Evolutionary conservation across 2,888 invertebrate species (phyloP), one percentile per base, ranked within the genome.

Genomic region (Drosophila affinis): DNA sequence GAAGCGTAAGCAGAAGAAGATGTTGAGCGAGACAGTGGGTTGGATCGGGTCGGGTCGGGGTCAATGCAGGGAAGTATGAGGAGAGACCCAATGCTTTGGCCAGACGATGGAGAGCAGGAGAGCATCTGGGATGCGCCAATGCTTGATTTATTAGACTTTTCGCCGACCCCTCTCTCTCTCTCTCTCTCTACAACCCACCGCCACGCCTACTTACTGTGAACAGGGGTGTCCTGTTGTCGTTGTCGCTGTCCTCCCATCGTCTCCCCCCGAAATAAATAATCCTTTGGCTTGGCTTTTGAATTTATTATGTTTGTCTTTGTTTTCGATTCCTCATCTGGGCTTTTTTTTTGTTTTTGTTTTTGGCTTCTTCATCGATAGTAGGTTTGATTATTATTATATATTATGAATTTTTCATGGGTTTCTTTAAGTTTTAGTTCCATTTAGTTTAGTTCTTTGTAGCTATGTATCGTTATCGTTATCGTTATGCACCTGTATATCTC

Each of bases 251-350:
- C 39, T 7, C 7, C 7, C 6, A 12, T 4, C n/a, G 39, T 14
- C 14, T 14, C 7, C 39, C 39, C 39, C 14, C 45, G 48, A 77
- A 73, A 78, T 75, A 76, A 74, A 67, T 56, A 72, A 81, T 84
- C 62, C 70, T 67, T 79, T 87, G 74, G 62, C 78, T 87, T 81
- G 87, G 85, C 87, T 87, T 82, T 87, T 82, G 82, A 87, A 82
- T 82, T 82, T 82, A 82, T 87, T 82, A 87, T 78, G 79, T 84
- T 87, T 80, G 44, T 48, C 53, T 62, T 48, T 34, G 47, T 52
- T 71, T 54, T 39, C 27, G 54, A 39, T 45, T 44, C 34, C 24
- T 52, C 27, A 12, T 52, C 46, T 14, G 27, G 29, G 27, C 7
- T 45, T 39, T 34, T 21, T 46, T 58, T 17, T 10, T 72, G 4